Evolutionary conservation across 2,797 vertebrate genomes (phyloP).

Genomic region (Siniperca scherzeri): DNA sequence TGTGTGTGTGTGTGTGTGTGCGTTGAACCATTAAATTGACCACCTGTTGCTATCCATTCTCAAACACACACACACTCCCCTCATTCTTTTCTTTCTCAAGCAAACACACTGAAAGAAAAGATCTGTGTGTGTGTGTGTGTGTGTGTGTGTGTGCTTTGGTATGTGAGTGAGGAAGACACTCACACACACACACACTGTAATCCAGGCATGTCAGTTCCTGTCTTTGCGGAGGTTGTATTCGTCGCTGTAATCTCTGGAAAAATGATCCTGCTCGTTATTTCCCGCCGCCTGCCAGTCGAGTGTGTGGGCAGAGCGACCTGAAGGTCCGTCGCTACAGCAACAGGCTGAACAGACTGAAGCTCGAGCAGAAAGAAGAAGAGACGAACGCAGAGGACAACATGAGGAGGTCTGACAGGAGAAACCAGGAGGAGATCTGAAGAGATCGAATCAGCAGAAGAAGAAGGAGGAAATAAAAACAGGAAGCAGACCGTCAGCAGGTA

Average conservation of each 20-base stretch:
- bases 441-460: background rate
- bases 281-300: conserved; percentile 49
- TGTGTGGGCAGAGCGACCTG: conserved; percentile 46
- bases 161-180: conserved; percentile 27
- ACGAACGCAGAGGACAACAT: background rate
- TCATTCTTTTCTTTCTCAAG: conserved; percentile 58
- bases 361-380: conserved; percentile 7
- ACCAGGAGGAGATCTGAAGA: background rate
- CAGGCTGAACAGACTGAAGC: conserved; percentile 34
- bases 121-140: conserved; percentile 26
- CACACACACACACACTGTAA: conserved; percentile 33
- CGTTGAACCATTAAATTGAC: conserved; percentile 57
- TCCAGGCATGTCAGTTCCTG: conserved; percentile 72
- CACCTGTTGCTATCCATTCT: conserved; percentile 71
- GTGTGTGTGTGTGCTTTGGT: conserved; percentile 27
- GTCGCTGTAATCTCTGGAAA: conserved; percentile 59
- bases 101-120: conserved; percentile 52
- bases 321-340: conserved; percentile 54
- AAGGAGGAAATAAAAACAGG: background rate
- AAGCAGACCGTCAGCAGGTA: conserved; percentile 28
- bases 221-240: conserved; percentile 38
- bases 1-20: conserved; percentile 39
- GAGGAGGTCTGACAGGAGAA: background rate
- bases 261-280: conserved; percentile 53
- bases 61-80: conserved; percentile 44